Evolutionary conservation across 2,797 vertebrate species (phyloP).

Genomic region (Arrhamphus sclerolepis): DNA sequence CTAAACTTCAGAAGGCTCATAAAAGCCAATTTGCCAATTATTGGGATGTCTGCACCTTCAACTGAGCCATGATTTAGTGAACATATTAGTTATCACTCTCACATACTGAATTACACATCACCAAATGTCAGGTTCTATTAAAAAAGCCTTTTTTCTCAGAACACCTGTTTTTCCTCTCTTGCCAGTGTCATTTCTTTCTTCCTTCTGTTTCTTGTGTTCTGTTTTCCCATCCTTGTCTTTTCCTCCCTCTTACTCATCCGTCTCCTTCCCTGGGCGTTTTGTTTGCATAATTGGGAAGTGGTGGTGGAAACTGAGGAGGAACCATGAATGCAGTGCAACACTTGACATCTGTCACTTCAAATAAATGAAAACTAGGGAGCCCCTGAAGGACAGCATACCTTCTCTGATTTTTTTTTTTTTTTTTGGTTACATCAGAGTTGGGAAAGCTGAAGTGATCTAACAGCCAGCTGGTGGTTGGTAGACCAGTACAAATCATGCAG

Average conservation of each 20-base stretch:
- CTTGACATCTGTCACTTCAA: constrained; percentile 26
- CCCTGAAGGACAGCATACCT: too few species aligned
- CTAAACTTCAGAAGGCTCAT: constrained; percentile 74
- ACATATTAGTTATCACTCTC: constrained; percentile 58
- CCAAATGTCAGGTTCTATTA: constrained; percentile 21
- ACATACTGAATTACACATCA: constrained; percentile 41
- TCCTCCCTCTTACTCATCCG: background rate
- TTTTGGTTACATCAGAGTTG: too few species aligned
- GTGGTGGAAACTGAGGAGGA: constrained; percentile 68
- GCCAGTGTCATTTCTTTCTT: too few species aligned
- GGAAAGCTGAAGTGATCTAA: too few species aligned
- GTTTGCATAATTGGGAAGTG: constrained; percentile 58
- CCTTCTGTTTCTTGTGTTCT: too few species aligned
- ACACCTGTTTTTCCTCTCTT: background rate
- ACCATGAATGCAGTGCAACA: constrained; percentile 43
- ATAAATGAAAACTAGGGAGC: too few species aligned
- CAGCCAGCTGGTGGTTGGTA: too few species aligned
- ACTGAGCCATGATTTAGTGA: constrained; percentile 59
- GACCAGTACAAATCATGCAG: too few species aligned
- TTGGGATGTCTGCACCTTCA: constrained; percentile 70
- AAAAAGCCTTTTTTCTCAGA: constrained; percentile 26
- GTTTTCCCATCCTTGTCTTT: constrained; percentile 5
- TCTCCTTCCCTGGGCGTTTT: constrained; percentile 48
- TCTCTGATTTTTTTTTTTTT: too few species aligned
- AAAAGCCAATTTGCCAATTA: constrained; percentile 76